A percentile compares a stretch with the other conserved stretches of the same genome.
Conservation (phyloP, 37 sponge, comb jelly and placozoan species). For the Eunapius fragilis region DNA sequence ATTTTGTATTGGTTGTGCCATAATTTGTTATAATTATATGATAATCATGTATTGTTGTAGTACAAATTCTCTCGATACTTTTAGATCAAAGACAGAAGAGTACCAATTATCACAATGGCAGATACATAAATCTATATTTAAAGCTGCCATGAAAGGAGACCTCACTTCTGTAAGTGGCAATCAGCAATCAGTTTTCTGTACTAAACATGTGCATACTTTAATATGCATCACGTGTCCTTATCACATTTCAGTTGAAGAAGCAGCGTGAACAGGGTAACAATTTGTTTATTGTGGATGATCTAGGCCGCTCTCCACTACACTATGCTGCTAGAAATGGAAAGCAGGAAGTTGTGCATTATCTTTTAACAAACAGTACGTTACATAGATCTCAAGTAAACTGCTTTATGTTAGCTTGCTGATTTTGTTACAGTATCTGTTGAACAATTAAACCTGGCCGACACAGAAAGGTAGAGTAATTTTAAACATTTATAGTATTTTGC, state of each 20-base stretch:
- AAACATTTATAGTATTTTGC: no score
- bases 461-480: background rate
- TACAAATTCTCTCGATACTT: no score
- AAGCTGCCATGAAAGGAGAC: no score
- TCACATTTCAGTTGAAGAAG: conserved; percentile 42
- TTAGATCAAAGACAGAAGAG: no score
- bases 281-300: conserved; percentile 47
- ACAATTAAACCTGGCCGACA: background rate
- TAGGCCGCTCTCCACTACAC: conserved; percentile 81
- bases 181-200: background rate
- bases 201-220: background rate
- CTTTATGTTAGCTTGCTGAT: background rate
- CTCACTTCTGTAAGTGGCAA: no score
- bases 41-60: no score
- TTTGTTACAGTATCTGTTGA: background rate
- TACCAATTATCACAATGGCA: no score
- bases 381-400: background rate
- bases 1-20: no score
- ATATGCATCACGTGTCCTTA: background rate
- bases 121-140: no score
- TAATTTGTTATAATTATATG: no score
- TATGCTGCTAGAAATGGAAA: conserved; percentile 83
- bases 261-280: conserved; percentile 45
- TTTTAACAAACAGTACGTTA: conserved; percentile 29
- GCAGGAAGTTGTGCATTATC: conserved; percentile 63